These are phyloP conservation scores for Paracanthobrama guichenoti DNA, from an alignment of 2,113 vertebrate genomes.

Conservation along the genomic window DNA sequence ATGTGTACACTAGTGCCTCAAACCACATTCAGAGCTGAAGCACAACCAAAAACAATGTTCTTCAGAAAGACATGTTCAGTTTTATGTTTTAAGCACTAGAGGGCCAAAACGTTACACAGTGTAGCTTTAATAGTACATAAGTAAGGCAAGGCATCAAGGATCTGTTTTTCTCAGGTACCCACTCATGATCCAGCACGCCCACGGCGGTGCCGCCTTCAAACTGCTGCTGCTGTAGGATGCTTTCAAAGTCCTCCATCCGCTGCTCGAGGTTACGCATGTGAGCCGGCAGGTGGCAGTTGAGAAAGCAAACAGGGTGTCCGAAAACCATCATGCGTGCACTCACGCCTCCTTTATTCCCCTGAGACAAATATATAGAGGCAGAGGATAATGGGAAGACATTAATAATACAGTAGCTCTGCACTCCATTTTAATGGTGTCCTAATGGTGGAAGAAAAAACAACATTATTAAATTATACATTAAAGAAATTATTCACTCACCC, in stretches of 20 bases:
- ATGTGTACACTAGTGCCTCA: too few relatives aligned
- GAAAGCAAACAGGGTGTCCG: conserved; percentile 94
- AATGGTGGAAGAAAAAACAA: not conserved
- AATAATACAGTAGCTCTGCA: conserved; percentile 44
- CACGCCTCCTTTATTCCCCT: conserved; percentile 98
- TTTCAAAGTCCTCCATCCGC: conserved; percentile 94
- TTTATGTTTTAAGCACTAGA: not conserved
- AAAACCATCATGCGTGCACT: conserved; percentile 87
- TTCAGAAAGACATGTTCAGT: not conserved
- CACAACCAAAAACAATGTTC: not conserved
- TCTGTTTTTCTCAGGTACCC: conserved; percentile 59
- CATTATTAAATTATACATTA: too few relatives aligned
- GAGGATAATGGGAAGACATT: conserved; percentile 39
- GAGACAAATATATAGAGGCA: conserved; percentile 36
- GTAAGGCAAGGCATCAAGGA: not conserved
- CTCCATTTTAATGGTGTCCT: not conserved
- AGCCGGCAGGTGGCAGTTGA: conserved; percentile 97
- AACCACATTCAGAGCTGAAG: too few relatives aligned
- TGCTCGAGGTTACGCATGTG: conserved; percentile 97
- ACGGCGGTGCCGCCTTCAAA: conserved; percentile 86
- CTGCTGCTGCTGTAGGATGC: conserved; percentile 96
- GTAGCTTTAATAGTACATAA: not conserved
- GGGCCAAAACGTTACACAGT: not conserved
- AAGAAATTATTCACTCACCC: not conserved
- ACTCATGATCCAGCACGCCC: conserved; percentile 96